Evolutionary conservation across 2,888 invertebrate genomes (phyloP).

Genomic region (Tetragonisca angustula): DNA sequence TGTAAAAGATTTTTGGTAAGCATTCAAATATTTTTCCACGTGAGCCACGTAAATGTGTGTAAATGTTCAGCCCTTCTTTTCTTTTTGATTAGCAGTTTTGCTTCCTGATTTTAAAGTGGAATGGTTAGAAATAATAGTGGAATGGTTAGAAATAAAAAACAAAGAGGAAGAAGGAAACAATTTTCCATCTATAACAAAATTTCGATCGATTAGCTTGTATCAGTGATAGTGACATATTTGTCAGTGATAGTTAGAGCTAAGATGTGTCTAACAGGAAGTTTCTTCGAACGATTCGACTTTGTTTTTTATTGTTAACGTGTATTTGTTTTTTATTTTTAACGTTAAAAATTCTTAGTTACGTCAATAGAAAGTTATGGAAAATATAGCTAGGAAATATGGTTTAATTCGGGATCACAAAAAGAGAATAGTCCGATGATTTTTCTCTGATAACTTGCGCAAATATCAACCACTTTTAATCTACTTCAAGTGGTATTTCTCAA

Average conservation of each 20-base stretch:
- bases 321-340: too few species aligned
- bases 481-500: background rate
- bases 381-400: background rate
- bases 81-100: background rate
- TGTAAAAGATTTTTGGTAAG: too few species aligned
- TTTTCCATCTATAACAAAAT: too few species aligned
- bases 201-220: background rate
- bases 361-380: background rate
- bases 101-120: background rate
- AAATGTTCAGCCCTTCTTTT: background rate
- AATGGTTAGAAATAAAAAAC: background rate
- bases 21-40: too few species aligned
- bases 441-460: background rate
- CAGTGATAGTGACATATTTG: background rate
- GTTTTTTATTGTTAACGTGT: background rate
- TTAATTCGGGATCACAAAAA: background rate
- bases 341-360: conserved; percentile 3
- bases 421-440: too few species aligned
- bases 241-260: background rate
- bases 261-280: background rate
- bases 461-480: background rate
- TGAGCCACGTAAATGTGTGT: too few species aligned
- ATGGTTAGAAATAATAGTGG: background rate
- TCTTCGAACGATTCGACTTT: conserved; percentile 1
- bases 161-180: background rate